These are phyloP conservation scores for Hycleus cichorii DNA, from an alignment of 1,140 invertebrate genomes.

Conservation along the genomic window DNA sequence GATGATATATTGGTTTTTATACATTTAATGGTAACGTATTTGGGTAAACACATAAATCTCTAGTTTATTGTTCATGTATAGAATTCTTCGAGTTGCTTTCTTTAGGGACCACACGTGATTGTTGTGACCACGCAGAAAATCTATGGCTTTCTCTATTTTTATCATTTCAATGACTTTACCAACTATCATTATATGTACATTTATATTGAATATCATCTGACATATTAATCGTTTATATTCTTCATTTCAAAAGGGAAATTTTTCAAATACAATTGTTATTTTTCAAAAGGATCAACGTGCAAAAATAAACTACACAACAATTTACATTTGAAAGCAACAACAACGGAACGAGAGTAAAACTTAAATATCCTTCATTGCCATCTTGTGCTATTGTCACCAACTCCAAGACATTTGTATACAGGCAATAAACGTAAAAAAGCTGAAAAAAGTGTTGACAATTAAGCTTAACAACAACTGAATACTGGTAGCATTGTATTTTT, in stretches of 20 bases:
- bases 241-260: neutral
- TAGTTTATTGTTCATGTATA: conserved; percentile 5
- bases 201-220: neutral
- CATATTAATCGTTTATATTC: conserved; percentile 2
- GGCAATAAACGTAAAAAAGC: conserved; percentile 30
- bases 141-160: conserved; percentile 10
- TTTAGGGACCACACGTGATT: conserved; percentile 13
- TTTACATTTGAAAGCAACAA: conserved; percentile 29
- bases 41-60: conserved; percentile 14
- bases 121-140: conserved; percentile 5
- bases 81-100: conserved; percentile 2
- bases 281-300: conserved; percentile 9
- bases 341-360: conserved; percentile 22
- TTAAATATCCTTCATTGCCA: conserved; percentile 26
- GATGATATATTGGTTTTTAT: conserved; percentile 6
- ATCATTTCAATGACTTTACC: conserved; percentile 2
- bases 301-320: conserved; percentile 12
- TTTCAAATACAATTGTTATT: conserved; percentile 3
- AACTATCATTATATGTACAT: conserved; percentile 12
- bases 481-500: conserved; percentile 29
- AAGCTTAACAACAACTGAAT: conserved; percentile 30
- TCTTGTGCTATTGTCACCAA: conserved; percentile 22
- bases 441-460: conserved; percentile 36
- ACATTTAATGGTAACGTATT: neutral
- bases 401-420: conserved; percentile 28